Percentiles rank a stretch among this genome's conserved stretches.
phyloP scores from a whole-genome alignment of 2,797 vertebrate species.

The Sylvilagus floridanus region DNA sequence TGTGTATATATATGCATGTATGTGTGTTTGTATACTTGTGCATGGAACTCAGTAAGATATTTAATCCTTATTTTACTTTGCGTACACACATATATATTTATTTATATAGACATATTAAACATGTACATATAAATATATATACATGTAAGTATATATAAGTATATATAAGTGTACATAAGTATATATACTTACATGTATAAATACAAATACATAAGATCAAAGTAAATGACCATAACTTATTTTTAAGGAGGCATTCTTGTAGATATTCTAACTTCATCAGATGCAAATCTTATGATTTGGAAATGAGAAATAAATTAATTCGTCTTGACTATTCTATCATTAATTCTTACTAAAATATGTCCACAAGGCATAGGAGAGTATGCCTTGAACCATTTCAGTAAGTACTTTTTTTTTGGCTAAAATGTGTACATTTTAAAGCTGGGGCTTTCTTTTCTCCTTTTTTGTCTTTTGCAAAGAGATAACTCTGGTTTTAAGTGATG shows the following conservation, averaged over 20 bases:
- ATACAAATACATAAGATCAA: background rate
- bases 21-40: background rate
- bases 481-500: background rate
- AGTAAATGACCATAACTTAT: background rate
- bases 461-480: background rate
- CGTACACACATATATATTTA: background rate
- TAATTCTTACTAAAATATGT: constrained; percentile 13
- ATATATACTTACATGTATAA: background rate
- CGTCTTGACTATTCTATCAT: background rate
- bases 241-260: constrained; percentile 28
- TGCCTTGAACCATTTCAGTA: background rate
- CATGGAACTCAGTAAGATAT: background rate
- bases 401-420: background rate
- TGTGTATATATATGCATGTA: background rate
- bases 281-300: background rate
- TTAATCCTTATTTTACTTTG: constrained; percentile 23
- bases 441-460: background rate
- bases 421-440: background rate
- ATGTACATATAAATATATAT: background rate
- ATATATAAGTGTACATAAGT: background rate
- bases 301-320: background rate
- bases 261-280: background rate
- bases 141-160: too few relatives aligned
- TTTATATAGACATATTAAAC: background rate
- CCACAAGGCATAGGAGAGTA: background rate